Percentiles rank a stretch among this genome's conserved stretches.
Conservation (phyloP, 2,113 vertebrate genomes). For the Asarcornis scutulata region DNA sequence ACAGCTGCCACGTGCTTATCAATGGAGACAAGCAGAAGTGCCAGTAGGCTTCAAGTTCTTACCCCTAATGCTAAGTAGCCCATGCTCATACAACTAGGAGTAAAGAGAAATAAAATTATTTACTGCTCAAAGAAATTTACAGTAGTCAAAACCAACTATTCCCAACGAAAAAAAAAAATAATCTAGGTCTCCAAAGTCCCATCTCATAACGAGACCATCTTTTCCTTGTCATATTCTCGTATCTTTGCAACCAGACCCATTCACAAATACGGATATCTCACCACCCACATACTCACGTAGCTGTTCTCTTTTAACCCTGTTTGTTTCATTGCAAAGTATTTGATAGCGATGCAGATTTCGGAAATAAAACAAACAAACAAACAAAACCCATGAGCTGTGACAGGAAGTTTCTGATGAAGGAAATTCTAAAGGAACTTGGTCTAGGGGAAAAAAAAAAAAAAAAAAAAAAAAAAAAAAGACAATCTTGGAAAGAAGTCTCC, state of each 20-base stretch:
- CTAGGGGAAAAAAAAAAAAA: neutral
- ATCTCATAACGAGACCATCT: neutral
- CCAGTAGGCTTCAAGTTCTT: neutral
- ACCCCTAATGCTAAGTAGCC: accelerated
- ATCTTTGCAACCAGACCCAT: neutral
- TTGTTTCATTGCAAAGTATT: neutral
- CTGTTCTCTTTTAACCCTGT: neutral
- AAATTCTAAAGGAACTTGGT: neutral
- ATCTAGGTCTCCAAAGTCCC: neutral
- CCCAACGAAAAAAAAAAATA: too few species aligned
- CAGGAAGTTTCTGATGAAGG: neutral
- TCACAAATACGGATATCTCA: neutral
- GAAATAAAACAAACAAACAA: neutral
- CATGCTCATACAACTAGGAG: accelerated
- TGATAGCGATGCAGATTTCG: neutral
- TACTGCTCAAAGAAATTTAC: neutral
- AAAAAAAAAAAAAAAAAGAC: neutral
- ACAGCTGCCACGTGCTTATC: neutral
- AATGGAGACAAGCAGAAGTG: neutral
- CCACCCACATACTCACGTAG: neutral
- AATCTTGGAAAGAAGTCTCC: neutral
- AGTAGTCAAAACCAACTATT: neutral
- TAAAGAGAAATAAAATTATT: neutral
- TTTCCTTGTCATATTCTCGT: neutral
- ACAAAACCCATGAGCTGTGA: neutral